phyloP scores from a whole-genome alignment of 1,140 invertebrate genomes.

The Elymnias hypermnestra region DNA sequence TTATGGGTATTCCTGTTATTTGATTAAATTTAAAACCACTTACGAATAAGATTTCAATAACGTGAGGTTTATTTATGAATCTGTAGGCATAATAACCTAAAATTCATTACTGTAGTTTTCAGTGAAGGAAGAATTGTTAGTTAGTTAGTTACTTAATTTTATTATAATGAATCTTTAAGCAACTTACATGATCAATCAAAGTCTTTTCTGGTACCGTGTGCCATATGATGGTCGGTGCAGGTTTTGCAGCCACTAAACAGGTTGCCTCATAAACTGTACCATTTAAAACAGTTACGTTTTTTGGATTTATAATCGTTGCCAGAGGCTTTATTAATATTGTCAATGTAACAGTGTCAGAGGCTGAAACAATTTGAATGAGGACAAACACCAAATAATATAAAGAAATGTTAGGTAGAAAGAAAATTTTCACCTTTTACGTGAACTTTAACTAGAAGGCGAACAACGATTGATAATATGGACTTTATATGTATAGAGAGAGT shows the following conservation, averaged over 20 bases:
- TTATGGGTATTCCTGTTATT: not conserved
- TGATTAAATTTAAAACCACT: not conserved
- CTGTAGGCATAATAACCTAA: too few relatives aligned
- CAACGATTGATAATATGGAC: too few relatives aligned
- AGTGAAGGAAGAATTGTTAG: too few relatives aligned
- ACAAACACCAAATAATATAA: too few relatives aligned
- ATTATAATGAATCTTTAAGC: not conserved
- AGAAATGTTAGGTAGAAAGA: too few relatives aligned
- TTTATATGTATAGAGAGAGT: too few relatives aligned
- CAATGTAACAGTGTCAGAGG: constrained; percentile 35
- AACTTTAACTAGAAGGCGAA: too few relatives aligned
- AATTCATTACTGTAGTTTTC: too few relatives aligned
- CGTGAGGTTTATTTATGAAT: too few relatives aligned
- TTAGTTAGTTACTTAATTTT: too few relatives aligned
- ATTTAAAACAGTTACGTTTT: constrained; percentile 43
- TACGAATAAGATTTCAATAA: too few relatives aligned
- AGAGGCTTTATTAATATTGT: constrained; percentile 41
- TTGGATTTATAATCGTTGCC: constrained; percentile 36
- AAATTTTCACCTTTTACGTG: too few relatives aligned
- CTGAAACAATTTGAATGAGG: constrained; percentile 33
- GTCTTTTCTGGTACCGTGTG: constrained; percentile 40
- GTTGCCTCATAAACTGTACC: constrained; percentile 28
- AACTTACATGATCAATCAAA: constrained; percentile 39
- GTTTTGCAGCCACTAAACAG: constrained; percentile 40
- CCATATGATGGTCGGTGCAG: constrained; percentile 44